Percentiles rank a stretch among this genome's conserved stretches.
Conservation (phyloP, 2,113 vertebrate species). For the Macroglossus sobrinus region DNA sequence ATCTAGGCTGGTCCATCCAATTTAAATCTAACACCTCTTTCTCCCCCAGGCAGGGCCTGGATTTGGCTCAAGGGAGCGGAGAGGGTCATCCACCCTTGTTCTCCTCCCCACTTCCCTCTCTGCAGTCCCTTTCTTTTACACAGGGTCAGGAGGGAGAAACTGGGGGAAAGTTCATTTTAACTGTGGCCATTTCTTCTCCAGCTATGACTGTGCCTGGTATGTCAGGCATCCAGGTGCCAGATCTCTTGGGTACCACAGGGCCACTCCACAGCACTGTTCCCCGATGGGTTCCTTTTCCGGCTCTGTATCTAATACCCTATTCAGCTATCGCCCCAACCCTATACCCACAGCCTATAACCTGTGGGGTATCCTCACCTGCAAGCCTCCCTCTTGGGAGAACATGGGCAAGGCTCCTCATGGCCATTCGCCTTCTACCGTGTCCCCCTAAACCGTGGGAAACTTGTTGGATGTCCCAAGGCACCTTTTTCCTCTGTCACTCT, state of each 20-base stretch:
- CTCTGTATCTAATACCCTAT: neutral
- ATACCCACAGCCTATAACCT: neutral
- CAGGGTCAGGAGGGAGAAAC: neutral
- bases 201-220: neutral
- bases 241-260: accelerated
- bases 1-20: neutral
- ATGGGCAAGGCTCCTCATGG: neutral
- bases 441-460: neutral
- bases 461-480: neutral
- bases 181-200: neutral
- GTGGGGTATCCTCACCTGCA: neutral
- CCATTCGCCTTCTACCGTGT: neutral
- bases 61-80: neutral
- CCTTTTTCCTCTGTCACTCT: neutral
- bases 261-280: too few species aligned
- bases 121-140: neutral
- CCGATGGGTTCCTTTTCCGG: neutral
- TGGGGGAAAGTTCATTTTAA: neutral
- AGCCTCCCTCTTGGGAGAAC: neutral
- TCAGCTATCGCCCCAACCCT: neutral
- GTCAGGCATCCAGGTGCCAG: neutral
- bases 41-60: neutral
- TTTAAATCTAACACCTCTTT: neutral
- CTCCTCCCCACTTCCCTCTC: neutral
- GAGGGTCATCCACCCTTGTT: neutral